Evolutionary conservation across 1,140 invertebrate species (phyloP).

Genomic region (Cephus cinctus): DNA sequence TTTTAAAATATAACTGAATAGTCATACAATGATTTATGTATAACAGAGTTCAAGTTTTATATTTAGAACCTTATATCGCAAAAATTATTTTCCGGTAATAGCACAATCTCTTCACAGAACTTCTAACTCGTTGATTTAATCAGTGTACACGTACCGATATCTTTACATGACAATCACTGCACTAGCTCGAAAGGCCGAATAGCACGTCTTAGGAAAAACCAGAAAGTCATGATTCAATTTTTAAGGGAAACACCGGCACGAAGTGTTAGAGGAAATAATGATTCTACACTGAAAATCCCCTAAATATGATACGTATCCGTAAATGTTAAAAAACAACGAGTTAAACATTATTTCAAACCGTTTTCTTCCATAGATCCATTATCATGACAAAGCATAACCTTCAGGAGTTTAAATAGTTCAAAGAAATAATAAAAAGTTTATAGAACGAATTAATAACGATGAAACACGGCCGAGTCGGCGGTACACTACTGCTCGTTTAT

Average conservation of each 20-base stretch:
- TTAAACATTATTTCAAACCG: background rate
- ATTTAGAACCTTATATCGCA: background rate
- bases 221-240: background rate
- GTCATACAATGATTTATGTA: too few relatives aligned
- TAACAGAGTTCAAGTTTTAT: constrained; percentile 6
- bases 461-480: too few relatives aligned
- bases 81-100: too few relatives aligned
- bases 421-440: background rate
- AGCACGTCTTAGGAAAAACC: too few relatives aligned
- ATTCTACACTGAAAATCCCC: background rate
- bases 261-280: background rate
- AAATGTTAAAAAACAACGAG: background rate
- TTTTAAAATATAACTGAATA: too few relatives aligned
- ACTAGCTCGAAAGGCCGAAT: too few relatives aligned
- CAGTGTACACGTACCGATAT: too few relatives aligned
- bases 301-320: background rate
- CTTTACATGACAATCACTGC: too few relatives aligned
- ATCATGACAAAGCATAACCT: background rate
- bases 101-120: too few relatives aligned
- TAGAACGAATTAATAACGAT: background rate
- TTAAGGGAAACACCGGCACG: background rate
- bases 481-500: too few relatives aligned
- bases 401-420: background rate
- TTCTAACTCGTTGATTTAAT: too few relatives aligned
- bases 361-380: background rate